Percentiles rank a stretch among this genome's conserved stretches.
Conservation (phyloP, 2,797 vertebrate genomes). For the Helarctos malayanus region DNA sequence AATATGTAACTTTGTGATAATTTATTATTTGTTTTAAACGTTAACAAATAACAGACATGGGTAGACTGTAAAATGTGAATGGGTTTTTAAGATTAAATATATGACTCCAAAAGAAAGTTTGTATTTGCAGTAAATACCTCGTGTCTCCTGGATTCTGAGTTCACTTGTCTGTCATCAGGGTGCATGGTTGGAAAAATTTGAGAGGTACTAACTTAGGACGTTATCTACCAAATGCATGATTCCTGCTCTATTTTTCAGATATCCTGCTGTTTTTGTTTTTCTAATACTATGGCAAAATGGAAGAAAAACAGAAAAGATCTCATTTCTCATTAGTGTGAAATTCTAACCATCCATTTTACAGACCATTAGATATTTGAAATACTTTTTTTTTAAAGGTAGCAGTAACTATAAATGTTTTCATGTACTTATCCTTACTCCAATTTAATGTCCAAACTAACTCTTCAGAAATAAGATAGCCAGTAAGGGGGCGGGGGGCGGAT, state of each 20-base stretch:
- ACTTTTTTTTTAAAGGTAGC: background rate
- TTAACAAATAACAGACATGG: background rate
- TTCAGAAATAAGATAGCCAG: conserved; percentile 38
- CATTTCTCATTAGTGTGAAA: background rate
- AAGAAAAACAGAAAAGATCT: conserved; percentile 25
- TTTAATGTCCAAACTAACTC: background rate
- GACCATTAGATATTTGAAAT: background rate
- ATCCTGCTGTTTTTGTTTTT: conserved; percentile 37
- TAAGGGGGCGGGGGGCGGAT: background rate
- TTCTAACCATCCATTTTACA: conserved; percentile 22
- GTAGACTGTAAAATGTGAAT: conserved; percentile 31
- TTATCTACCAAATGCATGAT: conserved; percentile 5
- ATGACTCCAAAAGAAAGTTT: conserved; percentile 56
- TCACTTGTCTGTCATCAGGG: background rate
- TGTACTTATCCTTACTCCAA: background rate
- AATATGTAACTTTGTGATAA: conserved; percentile 42
- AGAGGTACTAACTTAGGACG: conserved; percentile 6
- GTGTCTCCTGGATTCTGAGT: background rate
- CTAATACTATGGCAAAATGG: conserved; percentile 16
- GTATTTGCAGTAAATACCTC: background rate
- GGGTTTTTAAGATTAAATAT: conserved; percentile 56
- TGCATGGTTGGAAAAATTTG: background rate
- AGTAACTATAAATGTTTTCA: conserved; percentile 1
- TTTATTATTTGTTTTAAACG: conserved; percentile 55
- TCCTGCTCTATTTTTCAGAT: conserved; percentile 40